phyloP scores from a whole-genome alignment of 92 coral and sea anemone species.

The Epizoanthus fatuus region DNA sequence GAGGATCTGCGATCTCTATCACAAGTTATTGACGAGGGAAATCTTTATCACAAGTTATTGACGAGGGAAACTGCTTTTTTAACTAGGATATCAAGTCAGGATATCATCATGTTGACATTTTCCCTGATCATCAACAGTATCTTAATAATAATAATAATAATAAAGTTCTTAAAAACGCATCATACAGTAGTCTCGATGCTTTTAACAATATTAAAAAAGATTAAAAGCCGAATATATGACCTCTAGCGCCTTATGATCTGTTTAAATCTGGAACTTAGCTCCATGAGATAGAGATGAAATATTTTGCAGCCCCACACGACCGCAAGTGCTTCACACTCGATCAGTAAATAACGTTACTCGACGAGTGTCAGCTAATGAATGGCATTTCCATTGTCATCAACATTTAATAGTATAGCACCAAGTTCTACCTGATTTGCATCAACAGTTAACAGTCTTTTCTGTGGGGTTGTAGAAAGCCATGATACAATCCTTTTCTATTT shows the following conservation, averaged over 20 bases:
- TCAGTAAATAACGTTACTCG: slow-evolving; percentile 43
- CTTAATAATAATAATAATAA: too few species aligned
- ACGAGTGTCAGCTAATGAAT: slow-evolving; percentile 37
- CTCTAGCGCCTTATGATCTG: slow-evolving; percentile 56
- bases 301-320: slow-evolving; percentile 43
- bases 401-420: slow-evolving; percentile 51
- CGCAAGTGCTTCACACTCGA: slow-evolving; percentile 55
- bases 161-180: too few species aligned
- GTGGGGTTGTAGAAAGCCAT: slow-evolving; percentile 42
- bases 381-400: slow-evolving; percentile 36
- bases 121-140: too few species aligned
- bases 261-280: slow-evolving; percentile 37
- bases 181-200: too few species aligned
- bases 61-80: too few species aligned
- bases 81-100: too few species aligned
- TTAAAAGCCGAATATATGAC: slow-evolving; percentile 42
- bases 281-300: slow-evolving; percentile 40
- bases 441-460: slow-evolving; percentile 40
- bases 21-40: too few species aligned
- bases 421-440: slow-evolving; percentile 42
- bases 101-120: too few species aligned
- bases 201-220: too few species aligned
- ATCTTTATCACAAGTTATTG: too few species aligned
- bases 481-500: slow-evolving; percentile 40
- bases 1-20: too few species aligned